These are phyloP conservation scores for Drosophila prosaltans DNA, from an alignment of 1,140 invertebrate species.

Conservation along the genomic window DNA sequence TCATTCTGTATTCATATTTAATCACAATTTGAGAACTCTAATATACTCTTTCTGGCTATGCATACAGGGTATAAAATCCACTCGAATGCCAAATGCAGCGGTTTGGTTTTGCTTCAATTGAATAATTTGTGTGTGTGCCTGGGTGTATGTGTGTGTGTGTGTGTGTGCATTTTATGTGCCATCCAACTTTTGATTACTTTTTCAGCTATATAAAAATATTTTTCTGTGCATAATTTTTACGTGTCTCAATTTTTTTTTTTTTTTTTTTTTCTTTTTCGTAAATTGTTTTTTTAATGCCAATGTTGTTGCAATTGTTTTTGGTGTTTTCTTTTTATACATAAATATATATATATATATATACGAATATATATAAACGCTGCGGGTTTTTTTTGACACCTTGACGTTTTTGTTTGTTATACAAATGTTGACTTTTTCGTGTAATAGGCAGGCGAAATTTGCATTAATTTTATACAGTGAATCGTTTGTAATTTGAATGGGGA, in stretches of 20 bases:
- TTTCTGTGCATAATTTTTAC: constrained; percentile 50
- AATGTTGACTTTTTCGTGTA: constrained; percentile 30
- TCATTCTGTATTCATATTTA: too few relatives aligned
- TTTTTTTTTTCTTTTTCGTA: constrained; percentile 22
- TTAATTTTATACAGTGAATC: background rate
- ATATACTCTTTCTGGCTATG: background rate
- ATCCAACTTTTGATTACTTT: constrained; percentile 53
- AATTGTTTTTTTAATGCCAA: constrained; percentile 9
- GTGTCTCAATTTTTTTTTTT: constrained; percentile 14
- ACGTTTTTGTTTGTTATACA: constrained; percentile 26
- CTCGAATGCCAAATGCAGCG: constrained; percentile 68
- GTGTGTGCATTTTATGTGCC: constrained; percentile 64
- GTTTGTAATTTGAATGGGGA: background rate
- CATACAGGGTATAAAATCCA: constrained; percentile 40
- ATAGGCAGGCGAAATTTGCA: background rate
- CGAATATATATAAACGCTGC: constrained; percentile 1
- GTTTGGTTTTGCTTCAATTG: constrained; percentile 65
- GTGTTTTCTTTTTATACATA: constrained; percentile 23
- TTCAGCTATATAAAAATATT: constrained; percentile 53
- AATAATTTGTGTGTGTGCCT: constrained; percentile 65
- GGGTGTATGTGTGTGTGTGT: constrained; percentile 19
- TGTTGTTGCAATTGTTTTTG: constrained; percentile 23
- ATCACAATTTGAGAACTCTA: too few relatives aligned
- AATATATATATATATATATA: too few relatives aligned
- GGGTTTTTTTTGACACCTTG: constrained; percentile 42